A percentile compares a stretch with the other conserved stretches of the same genome.
These are phyloP conservation scores for Prionace glauca DNA, from an alignment of 2,797 vertebrate species.

Conservation along the genomic window DNA sequence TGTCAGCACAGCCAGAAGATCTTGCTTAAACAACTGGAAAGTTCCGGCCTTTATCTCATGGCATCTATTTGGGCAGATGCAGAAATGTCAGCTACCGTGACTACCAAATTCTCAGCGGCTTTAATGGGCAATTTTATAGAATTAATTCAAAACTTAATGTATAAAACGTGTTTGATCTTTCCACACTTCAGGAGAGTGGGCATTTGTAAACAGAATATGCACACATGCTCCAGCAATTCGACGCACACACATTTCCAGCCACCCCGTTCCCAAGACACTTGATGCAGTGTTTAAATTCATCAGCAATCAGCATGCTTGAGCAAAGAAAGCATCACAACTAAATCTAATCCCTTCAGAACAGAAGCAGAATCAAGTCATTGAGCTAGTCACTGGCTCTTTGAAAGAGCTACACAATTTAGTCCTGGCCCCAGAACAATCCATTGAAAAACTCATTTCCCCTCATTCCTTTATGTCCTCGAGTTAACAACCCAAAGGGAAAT, in stretches of 20 bases:
- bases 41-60: background rate
- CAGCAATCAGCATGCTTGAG: background rate
- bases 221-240: background rate
- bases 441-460: too few species aligned
- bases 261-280: background rate
- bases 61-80: background rate
- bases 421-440: too few species aligned
- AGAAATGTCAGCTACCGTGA: background rate
- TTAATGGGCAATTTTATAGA: background rate
- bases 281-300: background rate
- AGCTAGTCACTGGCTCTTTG: background rate
- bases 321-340: background rate
- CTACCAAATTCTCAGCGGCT: background rate
- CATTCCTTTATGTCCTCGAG: background rate
- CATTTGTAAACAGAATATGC: background rate
- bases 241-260: background rate
- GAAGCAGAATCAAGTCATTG: background rate
- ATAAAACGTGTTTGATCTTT: background rate
- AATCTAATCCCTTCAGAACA: background rate
- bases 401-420: background rate
- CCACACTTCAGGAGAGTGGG: background rate
- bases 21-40: too few species aligned
- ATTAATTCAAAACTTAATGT: background rate
- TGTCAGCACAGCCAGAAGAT: too few species aligned
- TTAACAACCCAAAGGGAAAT: background rate